These are phyloP conservation scores for Alentia gelatinosa DNA, from an alignment of 2,888 invertebrate genomes.

Conservation along the genomic window DNA sequence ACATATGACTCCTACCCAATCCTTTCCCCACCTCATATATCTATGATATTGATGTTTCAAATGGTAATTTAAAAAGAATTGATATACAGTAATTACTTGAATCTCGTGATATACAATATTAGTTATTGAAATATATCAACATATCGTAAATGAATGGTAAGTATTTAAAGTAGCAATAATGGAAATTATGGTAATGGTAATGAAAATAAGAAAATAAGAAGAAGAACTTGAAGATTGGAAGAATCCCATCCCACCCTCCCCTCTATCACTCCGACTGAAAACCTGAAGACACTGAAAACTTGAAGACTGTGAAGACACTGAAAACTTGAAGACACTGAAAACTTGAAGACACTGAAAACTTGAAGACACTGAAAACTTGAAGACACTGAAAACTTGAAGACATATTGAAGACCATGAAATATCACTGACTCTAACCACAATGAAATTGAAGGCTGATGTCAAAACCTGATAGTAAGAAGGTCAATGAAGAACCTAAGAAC, in stretches of 20 bases:
- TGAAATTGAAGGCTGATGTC: neutral
- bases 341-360: slow-evolving; percentile 20
- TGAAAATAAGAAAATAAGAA: slow-evolving; percentile 4
- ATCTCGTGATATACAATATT: neutral
- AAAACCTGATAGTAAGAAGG: neutral
- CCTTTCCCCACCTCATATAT: neutral
- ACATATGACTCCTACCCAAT: slow-evolving; percentile 8
- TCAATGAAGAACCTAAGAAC: neutral
- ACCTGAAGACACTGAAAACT: slow-evolving; percentile 39
- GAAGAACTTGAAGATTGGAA: slow-evolving; percentile 23
- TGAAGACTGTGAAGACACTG: slow-evolving; percentile 34
- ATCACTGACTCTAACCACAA: slow-evolving; percentile 1
- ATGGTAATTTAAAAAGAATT: no score
- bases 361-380: slow-evolving; percentile 36
- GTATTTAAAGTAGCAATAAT: neutral
- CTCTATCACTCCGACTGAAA: slow-evolving; percentile 30
- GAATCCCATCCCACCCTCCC: neutral
- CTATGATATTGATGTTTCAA: no score
- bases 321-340: slow-evolving; percentile 17
- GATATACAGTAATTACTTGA: neutral
- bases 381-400: slow-evolving; percentile 23
- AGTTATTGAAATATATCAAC: neutral
- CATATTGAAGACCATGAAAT: slow-evolving; percentile 2
- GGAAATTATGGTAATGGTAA: neutral
- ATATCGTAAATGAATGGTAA: neutral